These are phyloP conservation scores for Nomada fabriciana DNA, from an alignment of 2,888 invertebrate species.

Conservation along the genomic window DNA sequence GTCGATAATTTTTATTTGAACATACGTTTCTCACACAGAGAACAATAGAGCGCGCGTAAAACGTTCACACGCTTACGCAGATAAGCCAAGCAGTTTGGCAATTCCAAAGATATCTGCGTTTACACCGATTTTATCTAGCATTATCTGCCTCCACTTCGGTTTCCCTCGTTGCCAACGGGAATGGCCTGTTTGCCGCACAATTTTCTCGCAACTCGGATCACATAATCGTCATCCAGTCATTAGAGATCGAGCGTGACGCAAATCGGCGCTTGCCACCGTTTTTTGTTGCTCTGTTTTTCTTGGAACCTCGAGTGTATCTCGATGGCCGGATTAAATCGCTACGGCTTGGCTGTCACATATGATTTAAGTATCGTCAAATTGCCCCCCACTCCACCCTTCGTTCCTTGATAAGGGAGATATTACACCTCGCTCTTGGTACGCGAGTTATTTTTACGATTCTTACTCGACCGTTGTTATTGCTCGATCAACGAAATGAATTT, in stretches of 20 bases:
- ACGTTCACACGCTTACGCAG: conserved; percentile 3
- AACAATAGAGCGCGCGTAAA: conserved; percentile 4
- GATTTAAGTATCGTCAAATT: conserved; percentile 39
- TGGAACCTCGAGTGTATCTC: conserved; percentile 47
- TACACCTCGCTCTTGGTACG: conserved; percentile 16
- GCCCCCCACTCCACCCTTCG: too few relatives aligned
- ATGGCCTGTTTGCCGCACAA: conserved; percentile 8
- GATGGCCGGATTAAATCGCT: conserved; percentile 54
- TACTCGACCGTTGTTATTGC: conserved; percentile 9
- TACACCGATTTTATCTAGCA: conserved; percentile 13
- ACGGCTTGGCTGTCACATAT: conserved; percentile 49
- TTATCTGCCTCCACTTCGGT: conserved; percentile 20
- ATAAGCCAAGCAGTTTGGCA: conserved; percentile 26
- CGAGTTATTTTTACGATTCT: conserved; percentile 29
- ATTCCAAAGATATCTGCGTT: conserved; percentile 21
- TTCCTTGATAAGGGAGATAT: not conserved
- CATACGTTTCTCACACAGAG: too few relatives aligned
- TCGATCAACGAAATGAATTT: conserved; percentile 22
- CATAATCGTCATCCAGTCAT: conserved; percentile 34
- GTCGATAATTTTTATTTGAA: too few relatives aligned
- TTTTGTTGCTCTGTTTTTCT: conserved; percentile 62
- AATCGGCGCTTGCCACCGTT: conserved; percentile 49
- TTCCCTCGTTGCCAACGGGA: conserved; percentile 12
- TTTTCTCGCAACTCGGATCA: conserved; percentile 1
- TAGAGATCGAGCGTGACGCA: conserved; percentile 54